Conservation (phyloP, 92 coral and sea anemone genomes). For the Siderastrea siderea region DNA sequence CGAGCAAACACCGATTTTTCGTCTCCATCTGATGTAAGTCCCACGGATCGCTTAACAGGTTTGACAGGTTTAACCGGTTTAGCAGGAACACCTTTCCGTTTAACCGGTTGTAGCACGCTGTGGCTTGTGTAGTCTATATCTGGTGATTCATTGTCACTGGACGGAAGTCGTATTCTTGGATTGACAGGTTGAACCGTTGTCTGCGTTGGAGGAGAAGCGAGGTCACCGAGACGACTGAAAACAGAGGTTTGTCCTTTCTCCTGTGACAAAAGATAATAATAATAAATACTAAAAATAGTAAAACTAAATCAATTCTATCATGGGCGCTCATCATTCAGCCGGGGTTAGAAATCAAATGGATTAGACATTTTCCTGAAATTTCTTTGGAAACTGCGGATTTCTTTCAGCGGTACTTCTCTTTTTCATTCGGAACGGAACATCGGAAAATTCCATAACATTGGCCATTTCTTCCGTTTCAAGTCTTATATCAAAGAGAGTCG, state of each 20-base stretch:
- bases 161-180: slow-evolving; percentile 19
- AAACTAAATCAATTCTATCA: too few relatives aligned
- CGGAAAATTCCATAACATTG: too few relatives aligned
- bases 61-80: slow-evolving; percentile 85
- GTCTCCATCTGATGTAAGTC: slow-evolving; percentile 64
- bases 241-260: slow-evolving; percentile 59
- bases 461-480: too few relatives aligned
- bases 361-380: too few relatives aligned
- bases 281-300: background rate
- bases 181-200: slow-evolving; percentile 52
- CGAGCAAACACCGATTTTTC: slow-evolving; percentile 76
- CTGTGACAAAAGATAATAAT: slow-evolving; percentile 1
- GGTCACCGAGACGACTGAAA: slow-evolving; percentile 76
- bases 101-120: slow-evolving; percentile 74
- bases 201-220: slow-evolving; percentile 38
- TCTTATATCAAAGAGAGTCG: too few relatives aligned
- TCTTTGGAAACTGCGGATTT: too few relatives aligned
- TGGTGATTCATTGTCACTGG: slow-evolving; percentile 32
- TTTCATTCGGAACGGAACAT: too few relatives aligned
- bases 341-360: too few relatives aligned
- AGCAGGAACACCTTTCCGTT: slow-evolving; percentile 70
- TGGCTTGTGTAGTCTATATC: slow-evolving; percentile 79
- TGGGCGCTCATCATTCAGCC: too few relatives aligned
- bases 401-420: too few relatives aligned
- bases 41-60: slow-evolving; percentile 81